A percentile compares a stretch with the other conserved stretches of the same genome.
phyloP scores from a whole-genome alignment of 2,888 invertebrate genomes.

The Nowickia ferox region DNA sequence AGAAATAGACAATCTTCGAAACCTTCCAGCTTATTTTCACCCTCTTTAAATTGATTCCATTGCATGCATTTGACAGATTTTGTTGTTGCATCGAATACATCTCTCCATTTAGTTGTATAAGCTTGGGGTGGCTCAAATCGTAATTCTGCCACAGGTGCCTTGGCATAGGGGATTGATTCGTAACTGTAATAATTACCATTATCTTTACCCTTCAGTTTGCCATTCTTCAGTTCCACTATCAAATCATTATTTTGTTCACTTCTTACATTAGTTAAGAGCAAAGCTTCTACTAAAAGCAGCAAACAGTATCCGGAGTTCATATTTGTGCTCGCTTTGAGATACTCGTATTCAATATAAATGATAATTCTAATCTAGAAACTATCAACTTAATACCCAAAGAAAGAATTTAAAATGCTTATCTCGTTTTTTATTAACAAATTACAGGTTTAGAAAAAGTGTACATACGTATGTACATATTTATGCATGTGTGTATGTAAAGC shows the following conservation, averaged over 20 bases:
- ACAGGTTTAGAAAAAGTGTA: no score
- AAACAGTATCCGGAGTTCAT: constrained; percentile 13
- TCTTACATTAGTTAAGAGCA: background rate
- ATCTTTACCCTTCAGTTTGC: constrained; percentile 69
- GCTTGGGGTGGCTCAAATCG: constrained; percentile 84
- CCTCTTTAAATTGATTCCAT: constrained; percentile 59
- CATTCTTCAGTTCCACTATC: constrained; percentile 69
- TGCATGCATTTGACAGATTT: constrained; percentile 66
- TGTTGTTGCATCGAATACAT: constrained; percentile 83
- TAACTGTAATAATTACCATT: constrained; percentile 84
- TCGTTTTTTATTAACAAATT: background rate
- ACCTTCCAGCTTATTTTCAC: constrained; percentile 43
- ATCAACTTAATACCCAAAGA: background rate
- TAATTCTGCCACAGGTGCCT: constrained; percentile 86
- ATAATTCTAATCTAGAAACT: constrained; percentile 8
- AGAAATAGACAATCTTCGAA: constrained; percentile 87
- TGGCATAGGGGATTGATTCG: constrained; percentile 87
- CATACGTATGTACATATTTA: no score
- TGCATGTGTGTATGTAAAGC: no score
- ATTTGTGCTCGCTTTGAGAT: constrained; percentile 28
- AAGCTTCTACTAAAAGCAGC: background rate
- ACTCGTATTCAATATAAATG: constrained; percentile 4
- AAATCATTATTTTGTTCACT: constrained; percentile 10
- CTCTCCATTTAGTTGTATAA: constrained; percentile 68
- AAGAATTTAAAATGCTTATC: constrained; percentile 6